A percentile compares a stretch with the other conserved stretches of the same genome.
These are phyloP conservation scores for Balaeniceps rex DNA, from an alignment of 2,113 vertebrate species.

Conservation along the genomic window DNA sequence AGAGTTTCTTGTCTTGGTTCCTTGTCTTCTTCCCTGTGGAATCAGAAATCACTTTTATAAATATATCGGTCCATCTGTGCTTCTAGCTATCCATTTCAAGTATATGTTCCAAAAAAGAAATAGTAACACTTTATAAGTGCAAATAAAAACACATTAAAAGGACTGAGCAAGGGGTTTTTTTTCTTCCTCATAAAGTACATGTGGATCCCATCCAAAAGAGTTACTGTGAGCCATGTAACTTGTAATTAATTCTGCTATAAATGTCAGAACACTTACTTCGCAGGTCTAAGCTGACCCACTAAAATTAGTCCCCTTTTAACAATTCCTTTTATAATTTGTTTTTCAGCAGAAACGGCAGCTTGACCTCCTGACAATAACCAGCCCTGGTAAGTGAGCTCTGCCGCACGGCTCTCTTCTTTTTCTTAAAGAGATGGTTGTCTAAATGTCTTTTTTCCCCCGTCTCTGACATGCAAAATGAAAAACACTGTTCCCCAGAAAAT, in stretches of 20 bases:
- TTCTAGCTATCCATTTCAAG: slow-evolving; percentile 55
- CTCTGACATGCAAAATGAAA: slow-evolving; percentile 73
- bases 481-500: slow-evolving; percentile 68
- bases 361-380: slow-evolving; percentile 96
- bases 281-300: slow-evolving; percentile 27
- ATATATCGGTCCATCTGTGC: slow-evolving; percentile 36
- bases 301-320: slow-evolving; percentile 51
- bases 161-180: neutral
- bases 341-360: slow-evolving; percentile 95
- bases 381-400: slow-evolving; percentile 83
- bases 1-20: slow-evolving; percentile 20
- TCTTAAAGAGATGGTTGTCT: slow-evolving; percentile 66
- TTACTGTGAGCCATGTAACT: neutral
- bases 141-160: slow-evolving; percentile 52
- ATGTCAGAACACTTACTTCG: slow-evolving; percentile 33
- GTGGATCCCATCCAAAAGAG: slow-evolving; percentile 15
- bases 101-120: slow-evolving; percentile 34
- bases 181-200: neutral
- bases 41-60: slow-evolving; percentile 54
- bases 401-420: neutral
- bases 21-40: slow-evolving; percentile 32
- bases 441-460: slow-evolving; percentile 26
- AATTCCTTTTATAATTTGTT: slow-evolving; percentile 74
- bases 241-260: slow-evolving; percentile 31
- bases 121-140: slow-evolving; percentile 18